Conservation (phyloP, 1,140 invertebrate species). For the Calycopis cecrops region DNA sequence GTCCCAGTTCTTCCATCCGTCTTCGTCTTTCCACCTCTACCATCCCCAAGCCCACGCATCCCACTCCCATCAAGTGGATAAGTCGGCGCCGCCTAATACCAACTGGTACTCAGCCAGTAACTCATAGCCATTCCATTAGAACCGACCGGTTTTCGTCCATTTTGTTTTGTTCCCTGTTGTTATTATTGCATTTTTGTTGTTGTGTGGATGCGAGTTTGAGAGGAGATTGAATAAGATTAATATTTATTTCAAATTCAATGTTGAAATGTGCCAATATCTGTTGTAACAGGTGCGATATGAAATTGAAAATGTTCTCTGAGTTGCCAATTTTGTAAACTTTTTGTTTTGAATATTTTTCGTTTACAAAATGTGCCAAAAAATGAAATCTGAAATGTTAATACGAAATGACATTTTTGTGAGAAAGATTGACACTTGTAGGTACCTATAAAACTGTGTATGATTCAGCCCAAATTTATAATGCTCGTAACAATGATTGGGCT, state of each 20-base stretch:
- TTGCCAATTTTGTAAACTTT: no score
- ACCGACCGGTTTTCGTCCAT: conserved; percentile 7
- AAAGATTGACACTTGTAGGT: background rate
- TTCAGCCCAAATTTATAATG: background rate
- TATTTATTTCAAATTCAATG: no score
- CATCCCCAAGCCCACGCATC: conserved; percentile 80
- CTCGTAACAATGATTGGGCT: background rate
- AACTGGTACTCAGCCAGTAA: conserved; percentile 85
- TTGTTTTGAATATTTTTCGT: no score
- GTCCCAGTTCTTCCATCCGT: conserved; percentile 88
- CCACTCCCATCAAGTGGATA: conserved; percentile 62
- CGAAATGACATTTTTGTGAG: background rate
- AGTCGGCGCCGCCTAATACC: conserved; percentile 76
- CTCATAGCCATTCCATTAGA: conserved; percentile 75
- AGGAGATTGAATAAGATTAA: no score
- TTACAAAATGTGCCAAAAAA: no score
- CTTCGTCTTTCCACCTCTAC: conserved; percentile 91
- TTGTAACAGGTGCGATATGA: no score
- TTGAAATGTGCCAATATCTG: no score
- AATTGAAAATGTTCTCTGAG: no score
- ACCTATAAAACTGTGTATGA: background rate
- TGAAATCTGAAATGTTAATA: background rate
- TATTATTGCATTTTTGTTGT: conserved; percentile 21
- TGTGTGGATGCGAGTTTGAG: no score
- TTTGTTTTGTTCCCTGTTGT: conserved; percentile 18